phyloP scores from a whole-genome alignment of 2,113 vertebrate genomes.

The Prietella phreatophila region DNA sequence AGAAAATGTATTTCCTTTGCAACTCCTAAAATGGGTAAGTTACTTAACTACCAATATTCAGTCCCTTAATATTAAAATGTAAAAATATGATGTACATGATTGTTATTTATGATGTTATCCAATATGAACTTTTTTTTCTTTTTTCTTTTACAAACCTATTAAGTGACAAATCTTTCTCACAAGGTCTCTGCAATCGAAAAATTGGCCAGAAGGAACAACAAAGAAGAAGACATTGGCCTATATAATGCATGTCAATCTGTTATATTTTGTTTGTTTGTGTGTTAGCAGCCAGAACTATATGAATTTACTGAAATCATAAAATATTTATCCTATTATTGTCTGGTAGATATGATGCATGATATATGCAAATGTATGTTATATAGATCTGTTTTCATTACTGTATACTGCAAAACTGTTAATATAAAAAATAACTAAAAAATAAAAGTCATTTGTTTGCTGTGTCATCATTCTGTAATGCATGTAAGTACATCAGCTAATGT shows the following conservation, averaged over 20 bases:
- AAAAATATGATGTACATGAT: background rate
- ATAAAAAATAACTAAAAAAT: no score
- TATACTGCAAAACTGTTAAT: no score
- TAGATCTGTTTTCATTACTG: no score
- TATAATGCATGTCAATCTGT: background rate
- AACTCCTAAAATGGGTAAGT: background rate
- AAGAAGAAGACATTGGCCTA: background rate
- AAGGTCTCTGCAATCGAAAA: background rate
- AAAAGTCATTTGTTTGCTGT: no score
- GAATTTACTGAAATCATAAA: background rate
- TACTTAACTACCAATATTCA: background rate
- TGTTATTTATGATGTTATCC: background rate
- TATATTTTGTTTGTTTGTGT: background rate
- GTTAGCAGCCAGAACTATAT: background rate
- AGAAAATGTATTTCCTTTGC: slow-evolving; percentile 8
- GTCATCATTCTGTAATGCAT: no score
- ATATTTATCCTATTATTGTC: background rate
- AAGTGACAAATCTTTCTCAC: background rate
- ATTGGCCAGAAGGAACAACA: background rate
- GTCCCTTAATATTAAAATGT: background rate
- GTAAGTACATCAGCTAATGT: no score
- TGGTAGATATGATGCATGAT: background rate
- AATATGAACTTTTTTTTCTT: background rate
- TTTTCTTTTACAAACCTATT: background rate
- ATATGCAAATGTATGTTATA: background rate